phyloP scores from a whole-genome alignment of 2,113 vertebrate species.

The Boleophthalmus pectinirostris region DNA sequence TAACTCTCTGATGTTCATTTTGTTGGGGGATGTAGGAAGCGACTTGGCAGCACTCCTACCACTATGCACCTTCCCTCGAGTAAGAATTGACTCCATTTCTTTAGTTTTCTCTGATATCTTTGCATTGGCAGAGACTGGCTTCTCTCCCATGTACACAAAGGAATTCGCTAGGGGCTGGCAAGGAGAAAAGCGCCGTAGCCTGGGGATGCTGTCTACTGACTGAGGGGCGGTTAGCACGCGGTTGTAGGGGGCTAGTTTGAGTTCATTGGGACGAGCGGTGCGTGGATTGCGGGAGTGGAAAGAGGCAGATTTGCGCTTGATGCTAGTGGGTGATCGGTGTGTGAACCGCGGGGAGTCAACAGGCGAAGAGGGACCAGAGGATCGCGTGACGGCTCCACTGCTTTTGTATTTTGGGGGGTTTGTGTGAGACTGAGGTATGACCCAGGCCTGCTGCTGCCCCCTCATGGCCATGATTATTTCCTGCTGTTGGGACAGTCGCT shows the following conservation, averaged over 20 bases:
- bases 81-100: constrained; percentile 57
- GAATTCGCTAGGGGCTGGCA: constrained; percentile 87
- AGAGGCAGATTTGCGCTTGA: constrained; percentile 85
- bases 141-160: constrained; percentile 90
- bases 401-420: constrained; percentile 84
- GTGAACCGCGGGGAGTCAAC: constrained; percentile 84
- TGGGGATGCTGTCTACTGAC: constrained; percentile 95
- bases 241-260: constrained; percentile 91
- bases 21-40: constrained; percentile 40
- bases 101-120: constrained; percentile 67
- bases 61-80: constrained; percentile 64
- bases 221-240: constrained; percentile 89
- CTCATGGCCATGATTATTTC: constrained; percentile 98
- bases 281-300: constrained; percentile 87
- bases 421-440: constrained; percentile 83
- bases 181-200: constrained; percentile 91
- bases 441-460: constrained; percentile 92
- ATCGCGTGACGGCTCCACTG: constrained; percentile 74
- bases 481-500: constrained; percentile 93
- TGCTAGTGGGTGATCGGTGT: constrained; percentile 87
- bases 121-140: constrained; percentile 52
- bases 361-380: constrained; percentile 81
- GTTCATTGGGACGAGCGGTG: constrained; percentile 88
- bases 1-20: constrained; percentile 27
- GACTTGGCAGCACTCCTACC: constrained; percentile 26